phyloP scores from a whole-genome alignment of 1,140 invertebrate genomes.

The Drosophila triauraria region DNA sequence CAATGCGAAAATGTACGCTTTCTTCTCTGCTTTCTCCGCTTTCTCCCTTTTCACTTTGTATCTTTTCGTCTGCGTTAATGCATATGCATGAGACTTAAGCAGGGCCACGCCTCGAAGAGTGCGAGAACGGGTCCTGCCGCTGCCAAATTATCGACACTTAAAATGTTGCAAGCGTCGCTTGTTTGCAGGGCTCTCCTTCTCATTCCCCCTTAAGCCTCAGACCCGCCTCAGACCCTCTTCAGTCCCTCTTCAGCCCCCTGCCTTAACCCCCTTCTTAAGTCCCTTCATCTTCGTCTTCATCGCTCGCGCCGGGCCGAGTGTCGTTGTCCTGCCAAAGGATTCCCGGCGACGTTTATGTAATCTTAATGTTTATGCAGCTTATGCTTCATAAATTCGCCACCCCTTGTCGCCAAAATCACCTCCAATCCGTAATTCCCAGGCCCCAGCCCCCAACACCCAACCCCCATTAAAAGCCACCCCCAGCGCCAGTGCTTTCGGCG shows the following conservation, averaged over 20 bases:
- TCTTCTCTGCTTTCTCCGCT: background rate
- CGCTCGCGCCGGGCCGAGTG: constrained; percentile 12
- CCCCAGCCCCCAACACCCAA: too few species aligned
- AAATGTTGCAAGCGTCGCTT: constrained; percentile 76
- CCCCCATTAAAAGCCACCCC: background rate
- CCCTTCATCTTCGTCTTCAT: constrained; percentile 12
- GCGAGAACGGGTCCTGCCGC: background rate
- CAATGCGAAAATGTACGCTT: constrained; percentile 21
- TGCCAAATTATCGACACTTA: constrained; percentile 78
- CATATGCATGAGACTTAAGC: constrained; percentile 71
- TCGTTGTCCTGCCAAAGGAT: constrained; percentile 54
- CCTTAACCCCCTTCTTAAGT: background rate
- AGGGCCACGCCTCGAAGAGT: constrained; percentile 22
- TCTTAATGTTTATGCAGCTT: constrained; percentile 83
- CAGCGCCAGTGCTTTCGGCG: constrained; percentile 19
- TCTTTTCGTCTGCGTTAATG: constrained; percentile 51
- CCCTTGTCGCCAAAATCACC: background rate
- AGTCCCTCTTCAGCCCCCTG: background rate
- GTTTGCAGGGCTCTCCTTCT: constrained; percentile 20
- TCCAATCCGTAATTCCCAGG: constrained; percentile 1
- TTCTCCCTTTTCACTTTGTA: background rate
- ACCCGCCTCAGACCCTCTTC: background rate
- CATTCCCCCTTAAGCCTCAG: background rate
- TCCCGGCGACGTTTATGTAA: constrained; percentile 73
- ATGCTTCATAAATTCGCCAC: constrained; percentile 77